phyloP scores from a whole-genome alignment of 2,888 invertebrate genomes.

The Cremastinae sp. region DNA sequence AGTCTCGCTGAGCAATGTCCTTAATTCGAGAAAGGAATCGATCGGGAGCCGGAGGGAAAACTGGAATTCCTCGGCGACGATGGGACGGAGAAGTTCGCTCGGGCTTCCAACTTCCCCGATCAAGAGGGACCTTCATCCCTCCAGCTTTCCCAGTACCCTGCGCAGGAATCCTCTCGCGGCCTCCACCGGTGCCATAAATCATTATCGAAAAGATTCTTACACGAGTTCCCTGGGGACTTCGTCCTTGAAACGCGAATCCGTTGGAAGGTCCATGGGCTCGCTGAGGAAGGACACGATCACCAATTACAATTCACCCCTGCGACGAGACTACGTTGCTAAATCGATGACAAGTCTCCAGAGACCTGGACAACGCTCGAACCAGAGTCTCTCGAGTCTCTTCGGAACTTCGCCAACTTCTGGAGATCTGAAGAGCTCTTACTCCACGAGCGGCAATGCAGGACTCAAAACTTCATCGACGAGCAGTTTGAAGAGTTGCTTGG shows the following conservation, averaged over 20 bases:
- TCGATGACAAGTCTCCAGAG: constrained; percentile 76
- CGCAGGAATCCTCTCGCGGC: constrained; percentile 83
- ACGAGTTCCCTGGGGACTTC: constrained; percentile 62
- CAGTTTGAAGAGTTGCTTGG: constrained; percentile 75
- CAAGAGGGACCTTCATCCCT: constrained; percentile 85
- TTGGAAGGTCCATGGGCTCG: constrained; percentile 75
- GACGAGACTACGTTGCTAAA: constrained; percentile 77
- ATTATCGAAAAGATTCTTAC: constrained; percentile 69
- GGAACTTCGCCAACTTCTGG: constrained; percentile 64
- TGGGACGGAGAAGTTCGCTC: constrained; percentile 61
- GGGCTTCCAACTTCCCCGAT: constrained; percentile 81
- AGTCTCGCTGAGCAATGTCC: constrained; percentile 83
- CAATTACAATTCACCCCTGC: constrained; percentile 73
- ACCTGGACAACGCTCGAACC: constrained; percentile 63
- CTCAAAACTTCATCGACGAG: constrained; percentile 21
- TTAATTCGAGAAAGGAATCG: constrained; percentile 79
- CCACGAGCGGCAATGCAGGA: too few species aligned
- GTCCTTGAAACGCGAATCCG: constrained; percentile 81
- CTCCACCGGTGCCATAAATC: constrained; percentile 75
- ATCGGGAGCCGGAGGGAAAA: constrained; percentile 66
- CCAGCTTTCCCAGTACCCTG: constrained; percentile 86
- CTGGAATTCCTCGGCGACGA: constrained; percentile 61
- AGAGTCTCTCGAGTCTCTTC: constrained; percentile 69
- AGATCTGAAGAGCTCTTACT: constrained; percentile 79
- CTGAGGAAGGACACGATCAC: constrained; percentile 73